Percentiles rank a stretch among this genome's conserved stretches.
Evolutionary conservation across 2,888 invertebrate genomes (phyloP).

Genomic region (Omphaloscelis lunosa): DNA sequence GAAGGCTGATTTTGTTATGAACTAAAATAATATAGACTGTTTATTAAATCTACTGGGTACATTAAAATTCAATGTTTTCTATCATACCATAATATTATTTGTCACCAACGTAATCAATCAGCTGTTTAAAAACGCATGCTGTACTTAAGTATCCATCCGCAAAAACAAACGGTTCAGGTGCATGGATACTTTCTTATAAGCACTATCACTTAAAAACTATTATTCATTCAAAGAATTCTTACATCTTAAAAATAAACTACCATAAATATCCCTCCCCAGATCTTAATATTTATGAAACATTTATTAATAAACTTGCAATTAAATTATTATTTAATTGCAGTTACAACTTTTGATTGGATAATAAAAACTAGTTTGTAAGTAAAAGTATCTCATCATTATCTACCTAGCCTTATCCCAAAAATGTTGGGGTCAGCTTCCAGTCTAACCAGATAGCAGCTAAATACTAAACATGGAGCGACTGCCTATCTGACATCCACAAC

Average conservation of each 20-base stretch:
- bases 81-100: not conserved
- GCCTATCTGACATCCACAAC: too few species aligned
- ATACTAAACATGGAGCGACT: too few species aligned
- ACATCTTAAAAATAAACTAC: not conserved
- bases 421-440: too few species aligned
- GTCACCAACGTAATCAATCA: not conserved
- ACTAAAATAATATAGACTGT: not conserved
- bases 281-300: not conserved
- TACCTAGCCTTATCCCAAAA: too few species aligned
- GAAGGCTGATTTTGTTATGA: not conserved
- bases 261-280: not conserved
- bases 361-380: not conserved
- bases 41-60: not conserved
- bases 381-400: not conserved
- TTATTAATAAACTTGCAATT: slow-evolving; percentile 25
- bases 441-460: too few species aligned
- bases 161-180: not conserved
- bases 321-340: slow-evolving; percentile 17
- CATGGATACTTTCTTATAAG: too few species aligned
- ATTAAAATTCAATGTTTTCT: not conserved
- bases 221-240: not conserved
- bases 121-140: not conserved
- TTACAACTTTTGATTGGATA: slow-evolving; percentile 25
- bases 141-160: not conserved
- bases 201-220: not conserved